Evolutionary conservation across 1,140 invertebrate species (phyloP), one percentile per base, ranked within the genome.

Genomic region (Drosophila pruinosa): DNA sequence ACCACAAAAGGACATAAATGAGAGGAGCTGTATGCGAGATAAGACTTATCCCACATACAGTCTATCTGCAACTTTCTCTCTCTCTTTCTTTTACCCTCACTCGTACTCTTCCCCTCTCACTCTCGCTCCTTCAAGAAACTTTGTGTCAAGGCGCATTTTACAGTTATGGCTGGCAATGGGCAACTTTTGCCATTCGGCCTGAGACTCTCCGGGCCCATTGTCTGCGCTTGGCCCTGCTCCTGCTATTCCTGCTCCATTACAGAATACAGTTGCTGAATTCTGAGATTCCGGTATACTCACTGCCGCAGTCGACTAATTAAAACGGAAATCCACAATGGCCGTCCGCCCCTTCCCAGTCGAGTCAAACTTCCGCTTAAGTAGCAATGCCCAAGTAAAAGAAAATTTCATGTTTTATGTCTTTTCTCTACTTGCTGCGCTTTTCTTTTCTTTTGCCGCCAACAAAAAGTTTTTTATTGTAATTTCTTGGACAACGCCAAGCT

Each of bases 131-230:
- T 34, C n/a, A 34, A 47, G 64, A 74, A 88, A 78, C 70, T 89
- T 86, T 86, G 77, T 82, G 82, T 88, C 82, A 86, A 81, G 82
- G 77, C 77, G 71, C 82, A 88, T 88, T 86, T 88, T 75, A 82
- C 82, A 82, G 75, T 88, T 88, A 88, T 88, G 72, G 67, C 81
- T 81, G 73, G 71, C 73, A 62, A 63, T 74, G 73, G 81, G 59
- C 50, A 86, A 88, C 82, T 88, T 86, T 88, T 88, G 71, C 82
- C 72, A 61, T 75, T 57, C 58, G 53, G 48, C 41, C 31, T 31
- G 28, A 53, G 48, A 59, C 69, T 59, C 69, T 45, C 50, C 21
- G 47, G 63, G 39, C 53, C 54, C 64, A 72, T 72, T 72, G 70
- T 72, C 69, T 68, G 47, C n/a, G 31, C 39, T 26, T 14, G 15